A percentile compares a stretch with the other conserved stretches of the same genome.
phyloP scores from a whole-genome alignment of 2,888 invertebrate species.

The Cyclophora albipunctata region DNA sequence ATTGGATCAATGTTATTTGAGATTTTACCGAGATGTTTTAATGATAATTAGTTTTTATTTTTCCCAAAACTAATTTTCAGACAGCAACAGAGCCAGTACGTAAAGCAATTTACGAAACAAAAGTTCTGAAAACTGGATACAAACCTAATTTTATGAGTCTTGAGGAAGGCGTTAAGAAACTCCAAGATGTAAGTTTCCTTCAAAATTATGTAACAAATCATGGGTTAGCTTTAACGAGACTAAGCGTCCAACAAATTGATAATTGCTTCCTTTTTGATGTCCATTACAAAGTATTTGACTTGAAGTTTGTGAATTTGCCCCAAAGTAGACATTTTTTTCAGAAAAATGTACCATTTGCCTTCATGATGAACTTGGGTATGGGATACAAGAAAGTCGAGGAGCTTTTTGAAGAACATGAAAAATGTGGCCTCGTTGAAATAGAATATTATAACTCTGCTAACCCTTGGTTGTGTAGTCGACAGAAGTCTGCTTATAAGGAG shows the following conservation, averaged over 20 bases:
- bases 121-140: constrained; percentile 75
- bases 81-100: constrained; percentile 67
- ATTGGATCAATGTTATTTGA: too few species aligned
- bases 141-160: constrained; percentile 72
- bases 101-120: constrained; percentile 75
- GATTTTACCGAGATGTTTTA: too few species aligned
- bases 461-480: constrained; percentile 72
- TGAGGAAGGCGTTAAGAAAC: constrained; percentile 73
- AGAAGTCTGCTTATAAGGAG: constrained; percentile 74
- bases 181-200: constrained; percentile 50
- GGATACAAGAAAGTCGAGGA: constrained; percentile 77
- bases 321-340: constrained; percentile 12
- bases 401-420: constrained; percentile 79
- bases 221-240: too few species aligned
- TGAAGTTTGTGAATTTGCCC: too few species aligned
- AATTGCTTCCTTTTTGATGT: too few species aligned
- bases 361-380: constrained; percentile 75
- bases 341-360: constrained; percentile 73
- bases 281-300: too few species aligned
- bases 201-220: too few species aligned
- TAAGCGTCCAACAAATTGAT: too few species aligned
- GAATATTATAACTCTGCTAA: constrained; percentile 57
- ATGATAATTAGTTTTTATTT: too few species aligned
- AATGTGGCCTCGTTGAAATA: constrained; percentile 80
- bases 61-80: constrained; percentile 23